Evolutionary conservation across 2,888 invertebrate genomes (phyloP).

Genomic region (Stenodema calcarata): DNA sequence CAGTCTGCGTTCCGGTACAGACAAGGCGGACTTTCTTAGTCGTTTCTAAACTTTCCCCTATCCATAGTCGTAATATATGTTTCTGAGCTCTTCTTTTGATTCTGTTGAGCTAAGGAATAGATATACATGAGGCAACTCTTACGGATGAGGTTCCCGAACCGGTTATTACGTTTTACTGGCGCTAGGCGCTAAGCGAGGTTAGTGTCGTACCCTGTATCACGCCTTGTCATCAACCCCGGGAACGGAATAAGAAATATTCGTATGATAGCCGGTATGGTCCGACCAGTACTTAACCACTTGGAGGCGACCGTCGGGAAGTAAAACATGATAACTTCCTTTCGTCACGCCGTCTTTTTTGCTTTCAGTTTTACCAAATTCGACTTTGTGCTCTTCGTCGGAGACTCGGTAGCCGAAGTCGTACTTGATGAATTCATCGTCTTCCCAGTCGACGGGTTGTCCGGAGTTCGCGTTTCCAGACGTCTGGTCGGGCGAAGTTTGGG

Average conservation of each 20-base stretch:
- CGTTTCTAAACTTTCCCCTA: constrained; percentile 14
- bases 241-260: constrained; percentile 69
- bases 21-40: background rate
- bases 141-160: background rate
- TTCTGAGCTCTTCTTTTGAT: background rate
- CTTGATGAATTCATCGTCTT: constrained; percentile 50
- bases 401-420: constrained; percentile 73
- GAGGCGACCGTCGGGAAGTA: constrained; percentile 79
- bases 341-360: constrained; percentile 71
- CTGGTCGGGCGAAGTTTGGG: background rate
- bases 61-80: background rate
- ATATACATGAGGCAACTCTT: background rate
- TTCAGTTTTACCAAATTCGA: constrained; percentile 80
- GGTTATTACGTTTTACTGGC: background rate
- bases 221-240: constrained; percentile 26
- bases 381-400: constrained; percentile 72
- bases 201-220: background rate
- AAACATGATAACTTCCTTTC: constrained; percentile 78
- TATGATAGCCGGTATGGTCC: constrained; percentile 78
- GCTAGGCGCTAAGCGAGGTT: background rate
- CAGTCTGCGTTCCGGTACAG: background rate
- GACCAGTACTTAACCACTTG: constrained; percentile 78
- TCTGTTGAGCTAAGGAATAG: background rate
- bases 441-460: constrained; percentile 22
- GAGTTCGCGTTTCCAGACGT: background rate